These are phyloP conservation scores for Ormyrus rosae DNA, from an alignment of 2,888 invertebrate species.

Conservation along the genomic window DNA sequence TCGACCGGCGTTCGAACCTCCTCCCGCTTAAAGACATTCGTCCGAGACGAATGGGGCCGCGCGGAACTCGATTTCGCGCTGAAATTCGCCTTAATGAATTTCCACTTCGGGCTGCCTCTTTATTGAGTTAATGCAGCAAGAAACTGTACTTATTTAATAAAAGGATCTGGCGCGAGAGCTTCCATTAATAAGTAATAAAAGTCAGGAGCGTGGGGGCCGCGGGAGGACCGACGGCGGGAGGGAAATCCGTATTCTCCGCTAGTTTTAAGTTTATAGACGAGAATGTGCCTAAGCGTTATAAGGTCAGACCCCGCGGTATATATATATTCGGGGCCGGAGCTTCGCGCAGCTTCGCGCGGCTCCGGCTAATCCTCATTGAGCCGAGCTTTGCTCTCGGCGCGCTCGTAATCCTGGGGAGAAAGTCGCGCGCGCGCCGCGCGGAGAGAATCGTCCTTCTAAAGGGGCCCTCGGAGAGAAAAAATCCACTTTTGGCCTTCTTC, in stretches of 20 bases:
- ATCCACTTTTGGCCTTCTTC: conserved; percentile 29
- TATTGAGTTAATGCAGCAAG: too few relatives aligned
- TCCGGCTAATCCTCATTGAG: conserved; percentile 51
- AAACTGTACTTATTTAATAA: not conserved
- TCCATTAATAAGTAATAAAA: not conserved
- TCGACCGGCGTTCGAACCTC: not conserved
- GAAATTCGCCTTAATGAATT: too few relatives aligned
- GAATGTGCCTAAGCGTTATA: conserved; percentile 44
- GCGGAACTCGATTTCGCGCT: too few relatives aligned
- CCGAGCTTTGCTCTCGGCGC: conserved; percentile 47
- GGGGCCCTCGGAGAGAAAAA: not conserved
- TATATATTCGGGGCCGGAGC: conserved; percentile 1
- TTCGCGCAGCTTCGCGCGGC: conserved; percentile 10
- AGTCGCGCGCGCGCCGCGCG: conserved; percentile 11
- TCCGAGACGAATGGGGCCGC: too few relatives aligned
- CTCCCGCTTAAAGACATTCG: too few relatives aligned
- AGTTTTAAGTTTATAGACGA: conserved; percentile 35
- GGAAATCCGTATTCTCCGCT: conserved; percentile 24
- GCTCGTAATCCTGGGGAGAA: conserved; percentile 39
- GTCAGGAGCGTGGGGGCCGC: too few relatives aligned
- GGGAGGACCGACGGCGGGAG: too few relatives aligned
- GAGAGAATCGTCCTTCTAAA: conserved; percentile 19
- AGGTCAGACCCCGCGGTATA: conserved; percentile 25
- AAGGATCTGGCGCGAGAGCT: not conserved
- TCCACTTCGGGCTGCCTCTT: too few relatives aligned